Percentiles rank a stretch among this genome's conserved stretches.
Evolutionary conservation across 1,140 invertebrate genomes (phyloP).

Genomic region (Melanaphis sacchari): DNA sequence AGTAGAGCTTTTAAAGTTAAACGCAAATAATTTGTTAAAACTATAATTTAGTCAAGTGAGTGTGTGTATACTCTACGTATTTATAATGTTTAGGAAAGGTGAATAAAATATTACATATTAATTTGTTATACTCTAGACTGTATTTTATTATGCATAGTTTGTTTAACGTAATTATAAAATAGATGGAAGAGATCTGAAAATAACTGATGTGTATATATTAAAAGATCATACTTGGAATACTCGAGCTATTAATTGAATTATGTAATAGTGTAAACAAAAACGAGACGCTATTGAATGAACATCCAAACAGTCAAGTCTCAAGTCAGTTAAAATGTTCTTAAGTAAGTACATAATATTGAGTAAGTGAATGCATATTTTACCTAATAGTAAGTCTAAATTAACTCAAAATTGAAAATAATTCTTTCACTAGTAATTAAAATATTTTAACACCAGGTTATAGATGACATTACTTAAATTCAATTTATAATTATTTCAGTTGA

Average conservation of each 20-base stretch:
- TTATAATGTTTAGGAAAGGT: neutral
- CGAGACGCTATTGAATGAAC: neutral
- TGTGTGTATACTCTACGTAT: neutral
- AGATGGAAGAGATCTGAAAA: neutral
- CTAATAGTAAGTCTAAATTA: neutral
- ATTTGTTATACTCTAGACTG: neutral
- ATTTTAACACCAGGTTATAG: neutral
- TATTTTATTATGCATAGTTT: neutral
- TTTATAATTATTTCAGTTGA: too few relatives aligned
- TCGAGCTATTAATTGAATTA: neutral
- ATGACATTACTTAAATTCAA: neutral
- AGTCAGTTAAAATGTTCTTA: constrained; percentile 1
- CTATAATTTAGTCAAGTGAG: neutral
- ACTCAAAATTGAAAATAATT: neutral
- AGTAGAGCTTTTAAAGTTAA: neutral
- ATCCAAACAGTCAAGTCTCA: neutral
- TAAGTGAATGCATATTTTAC: neutral
- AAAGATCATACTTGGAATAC: neutral
- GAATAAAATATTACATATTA: neutral
- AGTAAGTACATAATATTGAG: neutral
- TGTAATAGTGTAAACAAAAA: constrained; percentile 1
- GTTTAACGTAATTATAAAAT: constrained; percentile 13
- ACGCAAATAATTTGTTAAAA: neutral
- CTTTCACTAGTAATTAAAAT: neutral
- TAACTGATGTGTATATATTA: neutral